Evolutionary conservation across 35 echinoderm and acorn worm species (phyloP), one percentile per base, ranked within the genome.

Genomic region (Amphiura filiformis): DNA sequence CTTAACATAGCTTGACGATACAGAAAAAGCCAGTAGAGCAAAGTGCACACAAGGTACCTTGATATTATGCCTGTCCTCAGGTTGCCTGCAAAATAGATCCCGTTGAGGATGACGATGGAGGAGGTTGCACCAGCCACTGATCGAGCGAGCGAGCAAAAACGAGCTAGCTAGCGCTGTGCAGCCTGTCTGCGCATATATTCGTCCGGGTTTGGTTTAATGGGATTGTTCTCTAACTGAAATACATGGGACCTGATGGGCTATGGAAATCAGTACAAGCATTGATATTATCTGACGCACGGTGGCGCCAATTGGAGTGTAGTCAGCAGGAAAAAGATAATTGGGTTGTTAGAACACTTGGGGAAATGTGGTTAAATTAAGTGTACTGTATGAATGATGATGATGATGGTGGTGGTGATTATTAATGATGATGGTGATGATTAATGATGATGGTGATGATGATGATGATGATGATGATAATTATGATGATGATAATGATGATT

Each of bases 41-140:
- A 70, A 70, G 61, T 70, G 61, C 61, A 70, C 26, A 70, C 61
- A n/a, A 18, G 61, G 61, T 70, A 70, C 61, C 61, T 70, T 70
- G 61, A 70, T 70, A 70, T n/a, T 70, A 4, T n/a, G 15, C 61
- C 26, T 4, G 61, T 70, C 61, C 61, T 70, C 61, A 30, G 61
- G 61, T 70, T 70, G 61, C 15, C 61, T 70, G 28, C 61, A 70
- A 70, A 70, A 70, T 70, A 70, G 28, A 70, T 70, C 61, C 61
- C 41, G 41, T 47, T 47, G 41, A 47, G 4, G 28, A 26, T 18
- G 61, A 70, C 7, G 28, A 70, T 11, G 3, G 28, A 70, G 61
- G 61, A 70, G 61, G 61, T 3, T 1, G 61, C 61, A 23, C 28
- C 28, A 30, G 26, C 7, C 61, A 70, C 15, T 18, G 17, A 70